Evolutionary conservation across 2,888 invertebrate species (phyloP), one percentile per base, ranked within the genome.

Genomic region (Hydrotaea diabolus): DNA sequence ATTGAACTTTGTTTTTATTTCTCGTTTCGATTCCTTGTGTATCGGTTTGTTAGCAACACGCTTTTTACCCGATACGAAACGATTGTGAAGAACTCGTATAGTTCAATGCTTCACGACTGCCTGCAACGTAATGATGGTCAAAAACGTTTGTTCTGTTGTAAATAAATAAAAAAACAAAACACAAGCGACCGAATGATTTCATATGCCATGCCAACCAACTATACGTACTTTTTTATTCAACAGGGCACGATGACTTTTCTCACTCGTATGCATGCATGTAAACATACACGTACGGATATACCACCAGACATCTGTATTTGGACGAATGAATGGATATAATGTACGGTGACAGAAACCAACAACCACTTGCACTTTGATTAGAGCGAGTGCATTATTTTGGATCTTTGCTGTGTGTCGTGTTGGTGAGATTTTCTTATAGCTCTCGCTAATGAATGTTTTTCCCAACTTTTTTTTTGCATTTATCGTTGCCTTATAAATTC

Each of bases 81-180:
- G 17, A 74, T 53, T 23, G 69, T 0, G 64, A 31, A 19, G 46
- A 71, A 71, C 62, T 75, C 74, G 76, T 77, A 73, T 82, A 31
- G 31, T 31, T 31, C 31, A 80, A 80, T 75, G 66, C 74, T 77
- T 73, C 72, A 55, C 73, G 77, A 21, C 23, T 82, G 82, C 79
- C 77, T 55, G 43, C 53, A 82, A 57, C 46, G 57, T 23, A 82
- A 82, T 85, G 85, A 74, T 79, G 77, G 77, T 74, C 73, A 82
- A 82, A 77, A 77, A 69, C 77, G 55, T 80, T 74, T 74, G 74
- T 62, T 80, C 43, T 69, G 36, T 85, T 85, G 69, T 81, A 82
- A 85, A 82, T 82, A 85, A 81, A 77, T 76, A 39, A 80, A 73
- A 43, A 8, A 26, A 7, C 26, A 26, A n/a, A 23, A 43, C 13